Evolutionary conservation across 2,888 invertebrate species (phyloP).

Genomic region (Paralinhomoeus sp.): DNA sequence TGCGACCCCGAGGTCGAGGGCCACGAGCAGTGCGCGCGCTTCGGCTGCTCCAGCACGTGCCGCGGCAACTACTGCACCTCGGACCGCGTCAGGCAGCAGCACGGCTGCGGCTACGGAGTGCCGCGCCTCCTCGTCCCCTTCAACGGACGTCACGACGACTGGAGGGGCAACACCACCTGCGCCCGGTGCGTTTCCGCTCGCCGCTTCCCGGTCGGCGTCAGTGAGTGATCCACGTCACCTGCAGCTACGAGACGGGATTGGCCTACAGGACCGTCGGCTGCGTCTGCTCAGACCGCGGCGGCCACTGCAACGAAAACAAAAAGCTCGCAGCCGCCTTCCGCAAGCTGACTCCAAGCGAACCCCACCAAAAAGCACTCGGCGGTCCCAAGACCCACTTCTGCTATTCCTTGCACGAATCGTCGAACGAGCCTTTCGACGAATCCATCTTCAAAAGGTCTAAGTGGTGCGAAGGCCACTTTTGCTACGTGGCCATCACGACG

Average conservation of each 20-base stretch:
- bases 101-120: slow-evolving; percentile 21
- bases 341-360: too few relatives aligned
- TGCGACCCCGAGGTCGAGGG: slow-evolving; percentile 19
- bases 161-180: slow-evolving; percentile 17
- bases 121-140: slow-evolving; percentile 19
- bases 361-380: too few relatives aligned
- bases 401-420: slow-evolving; percentile 16
- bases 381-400: slow-evolving; percentile 15
- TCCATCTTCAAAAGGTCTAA: slow-evolving; percentile 20
- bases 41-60: slow-evolving; percentile 13
- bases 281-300: slow-evolving; percentile 19
- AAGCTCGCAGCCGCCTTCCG: background rate
- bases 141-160: slow-evolving; percentile 14
- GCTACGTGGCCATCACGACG: slow-evolving; percentile 11
- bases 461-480: slow-evolving; percentile 22
- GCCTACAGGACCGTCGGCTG: slow-evolving; percentile 19
- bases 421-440: slow-evolving; percentile 15
- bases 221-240: background rate
- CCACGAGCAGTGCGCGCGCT: background rate
- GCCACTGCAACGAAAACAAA: slow-evolving; percentile 17
- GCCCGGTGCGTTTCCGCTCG: slow-evolving; percentile 11
- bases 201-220: too few relatives aligned
- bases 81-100: slow-evolving; percentile 21
- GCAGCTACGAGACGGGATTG: slow-evolving; percentile 17
- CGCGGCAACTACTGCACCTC: slow-evolving; percentile 22